Conservation (phyloP, 2,797 vertebrate genomes). For the Pristis pectinata region DNA sequence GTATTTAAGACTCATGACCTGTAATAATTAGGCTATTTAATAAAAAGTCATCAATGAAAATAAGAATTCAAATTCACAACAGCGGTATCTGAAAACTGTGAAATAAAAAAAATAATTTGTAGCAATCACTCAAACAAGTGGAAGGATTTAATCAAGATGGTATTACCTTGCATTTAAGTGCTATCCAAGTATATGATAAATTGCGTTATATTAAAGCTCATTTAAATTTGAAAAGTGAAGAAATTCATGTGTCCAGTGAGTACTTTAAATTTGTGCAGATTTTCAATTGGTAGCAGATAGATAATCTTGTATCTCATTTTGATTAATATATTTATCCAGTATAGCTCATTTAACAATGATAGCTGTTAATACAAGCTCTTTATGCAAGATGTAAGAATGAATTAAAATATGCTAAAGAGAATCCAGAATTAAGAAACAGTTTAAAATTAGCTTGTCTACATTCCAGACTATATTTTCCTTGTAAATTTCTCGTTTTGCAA, state of each 20-base stretch:
- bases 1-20: constrained; percentile 60
- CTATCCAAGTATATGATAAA: constrained; percentile 16
- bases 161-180: constrained; percentile 5
- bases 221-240: constrained; percentile 7
- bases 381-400: neutral
- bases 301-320: constrained; percentile 23
- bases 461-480: neutral
- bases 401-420: neutral
- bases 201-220: constrained; percentile 11
- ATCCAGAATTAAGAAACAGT: neutral
- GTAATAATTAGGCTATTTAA: constrained; percentile 56
- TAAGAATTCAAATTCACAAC: neutral
- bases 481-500: neutral
- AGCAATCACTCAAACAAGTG: constrained; percentile 29
- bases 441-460: neutral
- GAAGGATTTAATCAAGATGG: constrained; percentile 2
- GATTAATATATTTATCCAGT: constrained; percentile 12
- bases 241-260: constrained; percentile 8
- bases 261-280: neutral
- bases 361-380: neutral
- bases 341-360: neutral
- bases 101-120: neutral
- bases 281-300: neutral
- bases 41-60: constrained; percentile 50
- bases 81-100: constrained; percentile 9